These are phyloP conservation scores for Ahaetulla prasina DNA, from an alignment of 2,113 vertebrate genomes.

Conservation along the genomic window DNA sequence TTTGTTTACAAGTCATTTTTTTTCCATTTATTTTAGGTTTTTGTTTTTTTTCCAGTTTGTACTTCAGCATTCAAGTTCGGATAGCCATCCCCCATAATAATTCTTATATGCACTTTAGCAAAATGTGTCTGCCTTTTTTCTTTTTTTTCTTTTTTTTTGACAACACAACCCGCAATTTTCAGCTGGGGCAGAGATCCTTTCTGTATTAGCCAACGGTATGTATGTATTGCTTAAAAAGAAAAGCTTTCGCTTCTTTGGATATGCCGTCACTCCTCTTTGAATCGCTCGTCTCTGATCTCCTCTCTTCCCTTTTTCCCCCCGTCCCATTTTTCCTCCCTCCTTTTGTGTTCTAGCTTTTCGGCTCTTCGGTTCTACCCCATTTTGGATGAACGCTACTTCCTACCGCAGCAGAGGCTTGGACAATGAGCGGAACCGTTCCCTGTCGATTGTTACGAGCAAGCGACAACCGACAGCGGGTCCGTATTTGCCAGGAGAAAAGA, in stretches of 20 bases:
- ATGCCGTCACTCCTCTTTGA: slow-evolving; percentile 6
- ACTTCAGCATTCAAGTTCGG: slow-evolving; percentile 23
- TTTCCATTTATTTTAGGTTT: slow-evolving; percentile 42
- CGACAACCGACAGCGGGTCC: background rate
- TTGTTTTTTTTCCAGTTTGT: slow-evolving; percentile 35
- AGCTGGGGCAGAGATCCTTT: slow-evolving; percentile 11
- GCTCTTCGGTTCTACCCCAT: slow-evolving; percentile 5
- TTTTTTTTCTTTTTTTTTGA: background rate
- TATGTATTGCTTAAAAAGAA: slow-evolving; percentile 7
- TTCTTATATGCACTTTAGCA: slow-evolving; percentile 36
- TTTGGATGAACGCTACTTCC: slow-evolving; percentile 17
- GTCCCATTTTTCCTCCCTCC: background rate
- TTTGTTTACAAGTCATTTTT: slow-evolving; percentile 31
- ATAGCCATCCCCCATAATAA: slow-evolving; percentile 3
- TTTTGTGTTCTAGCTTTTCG: background rate
- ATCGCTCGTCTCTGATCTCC: background rate
- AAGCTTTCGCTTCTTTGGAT: slow-evolving; percentile 7
- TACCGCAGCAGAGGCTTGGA: slow-evolving; percentile 23
- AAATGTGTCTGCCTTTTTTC: slow-evolving; percentile 26
- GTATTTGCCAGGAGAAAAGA: background rate
- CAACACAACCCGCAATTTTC: background rate
- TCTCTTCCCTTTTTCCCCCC: background rate
- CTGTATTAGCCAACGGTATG: slow-evolving; percentile 5
- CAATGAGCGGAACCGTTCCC: background rate
- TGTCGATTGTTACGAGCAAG: slow-evolving; percentile 16